Evolutionary conservation across 2,888 invertebrate genomes (phyloP).

Genomic region (Tenthredo amoena): DNA sequence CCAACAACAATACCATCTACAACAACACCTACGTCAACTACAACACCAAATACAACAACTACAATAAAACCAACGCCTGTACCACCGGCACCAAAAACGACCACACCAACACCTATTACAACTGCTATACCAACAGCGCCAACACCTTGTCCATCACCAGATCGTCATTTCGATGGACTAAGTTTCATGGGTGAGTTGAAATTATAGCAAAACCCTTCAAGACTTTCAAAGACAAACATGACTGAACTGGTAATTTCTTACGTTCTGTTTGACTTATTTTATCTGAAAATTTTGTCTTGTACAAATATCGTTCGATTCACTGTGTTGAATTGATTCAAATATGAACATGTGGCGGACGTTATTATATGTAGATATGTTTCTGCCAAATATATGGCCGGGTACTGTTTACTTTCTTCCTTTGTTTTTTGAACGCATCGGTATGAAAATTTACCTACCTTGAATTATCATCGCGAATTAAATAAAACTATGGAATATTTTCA

Average conservation of each 20-base stretch:
- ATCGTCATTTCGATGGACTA: slow-evolving; percentile 39
- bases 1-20: background rate
- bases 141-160: background rate
- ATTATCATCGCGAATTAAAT: background rate
- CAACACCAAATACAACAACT: background rate
- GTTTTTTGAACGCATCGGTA: background rate
- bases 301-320: background rate
- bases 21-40: background rate
- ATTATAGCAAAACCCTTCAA: background rate
- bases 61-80: background rate
- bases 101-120: background rate
- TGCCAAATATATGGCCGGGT: background rate
- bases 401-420: no score
- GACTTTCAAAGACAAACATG: background rate
- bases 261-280: background rate
- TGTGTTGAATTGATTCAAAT: background rate
- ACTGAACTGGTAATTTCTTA: background rate
- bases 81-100: background rate
- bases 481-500: background rate
- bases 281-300: background rate
- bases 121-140: slow-evolving; percentile 13
- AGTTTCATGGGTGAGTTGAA: slow-evolving; percentile 48
- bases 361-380: background rate
- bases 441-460: background rate
- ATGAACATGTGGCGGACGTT: background rate